These are phyloP conservation scores for Tragopan temminckii DNA, from an alignment of 2,797 vertebrate genomes.

Conservation along the genomic window DNA sequence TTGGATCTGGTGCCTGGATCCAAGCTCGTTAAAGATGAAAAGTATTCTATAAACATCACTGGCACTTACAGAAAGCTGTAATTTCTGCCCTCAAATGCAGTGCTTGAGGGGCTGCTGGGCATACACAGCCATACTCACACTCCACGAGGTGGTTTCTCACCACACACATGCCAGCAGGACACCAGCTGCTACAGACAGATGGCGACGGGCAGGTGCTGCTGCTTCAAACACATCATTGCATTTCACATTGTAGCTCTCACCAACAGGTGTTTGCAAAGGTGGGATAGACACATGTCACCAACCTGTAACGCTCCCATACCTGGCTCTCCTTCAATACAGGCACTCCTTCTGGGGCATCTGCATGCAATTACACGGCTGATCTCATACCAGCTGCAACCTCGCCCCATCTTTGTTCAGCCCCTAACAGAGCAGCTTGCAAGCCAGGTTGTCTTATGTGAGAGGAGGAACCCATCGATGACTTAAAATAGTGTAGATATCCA, in stretches of 20 bases:
- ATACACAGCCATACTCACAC: background rate
- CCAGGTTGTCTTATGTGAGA: fast-evolving
- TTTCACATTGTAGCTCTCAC: fast-evolving
- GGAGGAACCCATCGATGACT: background rate
- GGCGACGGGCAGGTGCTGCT: fast-evolving
- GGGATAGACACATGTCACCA: background rate
- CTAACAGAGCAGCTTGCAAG: background rate
- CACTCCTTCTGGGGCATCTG: background rate
- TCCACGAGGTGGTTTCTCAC: background rate
- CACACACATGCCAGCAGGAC: background rate
- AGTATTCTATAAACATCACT: background rate
- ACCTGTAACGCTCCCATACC: background rate
- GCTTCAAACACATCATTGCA: fast-evolving
- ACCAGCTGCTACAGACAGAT: fast-evolving
- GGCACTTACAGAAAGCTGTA: background rate
- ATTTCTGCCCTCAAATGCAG: background rate
- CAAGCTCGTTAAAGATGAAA: background rate
- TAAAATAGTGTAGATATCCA: background rate
- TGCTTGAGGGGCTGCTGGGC: background rate
- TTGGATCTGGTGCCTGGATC: background rate
- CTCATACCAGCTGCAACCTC: background rate
- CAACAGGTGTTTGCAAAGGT: background rate
- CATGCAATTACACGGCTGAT: background rate
- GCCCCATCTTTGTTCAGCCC: background rate
- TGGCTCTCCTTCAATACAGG: fast-evolving